Percentiles rank a stretch among this genome's conserved stretches.
Evolutionary conservation across 53 echinoderm and acorn worm species (phyloP).

Genomic region (Hippasteria phrygiana): DNA sequence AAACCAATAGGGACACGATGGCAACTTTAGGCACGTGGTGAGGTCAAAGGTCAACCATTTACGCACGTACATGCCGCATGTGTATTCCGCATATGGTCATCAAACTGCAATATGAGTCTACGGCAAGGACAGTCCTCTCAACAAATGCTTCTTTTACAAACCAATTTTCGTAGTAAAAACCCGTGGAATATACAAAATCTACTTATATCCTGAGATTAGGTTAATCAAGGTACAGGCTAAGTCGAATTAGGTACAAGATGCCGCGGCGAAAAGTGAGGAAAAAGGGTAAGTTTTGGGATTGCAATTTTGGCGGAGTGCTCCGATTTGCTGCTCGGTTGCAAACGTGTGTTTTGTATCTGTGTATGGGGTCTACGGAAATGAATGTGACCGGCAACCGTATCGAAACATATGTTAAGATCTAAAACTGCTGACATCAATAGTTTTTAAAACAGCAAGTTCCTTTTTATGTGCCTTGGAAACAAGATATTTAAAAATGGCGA

Average conservation of each 20-base stretch:
- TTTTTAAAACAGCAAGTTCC: not conserved
- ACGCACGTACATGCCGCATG: not conserved
- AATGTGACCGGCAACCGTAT: no score
- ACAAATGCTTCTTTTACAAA: slow-evolving; percentile 58
- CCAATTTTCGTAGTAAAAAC: slow-evolving; percentile 60
- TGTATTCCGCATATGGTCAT: slow-evolving; percentile 33
- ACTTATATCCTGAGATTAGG: slow-evolving; percentile 77
- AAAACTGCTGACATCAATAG: not conserved
- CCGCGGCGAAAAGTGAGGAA: slow-evolving; percentile 81
- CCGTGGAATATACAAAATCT: slow-evolving; percentile 81
- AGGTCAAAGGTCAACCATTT: slow-evolving; percentile 36
- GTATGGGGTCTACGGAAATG: no score
- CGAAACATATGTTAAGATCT: not conserved
- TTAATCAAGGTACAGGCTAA: slow-evolving; percentile 45
- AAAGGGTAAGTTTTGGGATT: slow-evolving; percentile 54
- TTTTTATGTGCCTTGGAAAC: not conserved
- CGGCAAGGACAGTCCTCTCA: slow-evolving; percentile 5
- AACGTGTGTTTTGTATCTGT: no score
- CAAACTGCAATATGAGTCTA: slow-evolving; percentile 67
- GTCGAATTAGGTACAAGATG: slow-evolving; percentile 48
- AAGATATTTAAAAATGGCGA: no score
- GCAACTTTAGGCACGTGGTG: slow-evolving; percentile 9
- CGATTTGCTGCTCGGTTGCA: no score
- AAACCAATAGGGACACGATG: not conserved
- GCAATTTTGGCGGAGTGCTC: not conserved